Conservation (phyloP, 2,888 invertebrate species). For the Ceriagrion tenellum region DNA sequence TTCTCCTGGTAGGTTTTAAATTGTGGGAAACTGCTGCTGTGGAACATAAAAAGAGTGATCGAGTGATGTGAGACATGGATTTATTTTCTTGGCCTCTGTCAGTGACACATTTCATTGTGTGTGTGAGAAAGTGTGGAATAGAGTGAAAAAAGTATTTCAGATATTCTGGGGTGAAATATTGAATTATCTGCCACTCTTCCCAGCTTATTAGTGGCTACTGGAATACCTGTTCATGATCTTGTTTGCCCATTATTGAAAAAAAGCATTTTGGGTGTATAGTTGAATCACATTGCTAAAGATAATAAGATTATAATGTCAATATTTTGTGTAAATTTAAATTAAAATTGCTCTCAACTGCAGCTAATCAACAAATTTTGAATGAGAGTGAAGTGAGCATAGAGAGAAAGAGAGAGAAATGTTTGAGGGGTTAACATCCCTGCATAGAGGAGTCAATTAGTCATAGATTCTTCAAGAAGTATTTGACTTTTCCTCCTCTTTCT, state of each 20-base stretch:
- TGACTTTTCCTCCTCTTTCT: constrained; percentile 53
- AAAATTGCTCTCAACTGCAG: constrained; percentile 57
- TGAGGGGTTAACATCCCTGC: constrained; percentile 30
- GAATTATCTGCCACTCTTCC: constrained; percentile 60
- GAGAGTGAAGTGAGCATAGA: constrained; percentile 32
- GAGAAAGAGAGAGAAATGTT: constrained; percentile 1
- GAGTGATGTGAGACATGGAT: constrained; percentile 54
- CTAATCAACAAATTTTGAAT: constrained; percentile 49
- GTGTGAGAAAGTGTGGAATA: constrained; percentile 51
- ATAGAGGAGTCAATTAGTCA: constrained; percentile 47
- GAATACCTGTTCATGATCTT: constrained; percentile 35
- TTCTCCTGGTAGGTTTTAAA: constrained; percentile 55
- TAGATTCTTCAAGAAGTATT: constrained; percentile 59
- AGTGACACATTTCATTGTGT: constrained; percentile 64
- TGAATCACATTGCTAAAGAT: constrained; percentile 64
- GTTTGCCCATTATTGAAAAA: constrained; percentile 52
- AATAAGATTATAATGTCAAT: constrained; percentile 62
- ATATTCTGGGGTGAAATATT: constrained; percentile 54
- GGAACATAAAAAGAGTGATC: constrained; percentile 46
- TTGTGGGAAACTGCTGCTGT: constrained; percentile 47
- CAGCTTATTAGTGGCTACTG: constrained; percentile 60
- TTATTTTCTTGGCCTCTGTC: constrained; percentile 66
- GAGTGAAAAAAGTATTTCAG: constrained; percentile 38
- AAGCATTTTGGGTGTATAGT: constrained; percentile 49
- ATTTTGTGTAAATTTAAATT: constrained; percentile 53